Base-by-base conservation (phyloP, 2,113 vertebrate species). In the Tenrec ecaudatus region DNA sequence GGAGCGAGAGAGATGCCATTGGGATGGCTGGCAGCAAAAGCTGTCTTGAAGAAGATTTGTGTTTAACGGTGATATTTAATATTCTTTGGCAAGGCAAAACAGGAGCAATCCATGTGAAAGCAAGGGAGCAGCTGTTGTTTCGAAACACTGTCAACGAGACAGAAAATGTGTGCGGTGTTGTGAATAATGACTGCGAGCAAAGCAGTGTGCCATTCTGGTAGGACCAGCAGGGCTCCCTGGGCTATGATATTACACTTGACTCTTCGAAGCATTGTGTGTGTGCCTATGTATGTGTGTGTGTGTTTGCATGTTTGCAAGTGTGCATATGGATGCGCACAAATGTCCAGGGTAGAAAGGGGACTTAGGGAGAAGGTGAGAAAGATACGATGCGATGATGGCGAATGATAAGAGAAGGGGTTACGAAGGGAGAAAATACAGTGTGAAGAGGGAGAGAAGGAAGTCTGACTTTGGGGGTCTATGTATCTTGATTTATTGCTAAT, bases 21-120 rank as follows among this genome's bases (percentile, higher is more conserved):
- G 79, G 78, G 86, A 87, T 91, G 91, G 62, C 57, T 94, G 62
- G 81, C 36, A 80, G 76, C 81, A 82, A 82, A 91, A 66, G 17
- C 92, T 91, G 40, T 94, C 91, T 95, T 91, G 91, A 82, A 93
- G 90, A 93, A 89, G 91, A 89, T 77, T 92, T 91, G 84, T 95
- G 84, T 95, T 94, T 93, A 87, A 89, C 84, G 95, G 91, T 91
- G 90, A 95, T 85, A 82, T 87, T 92, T 92, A 95, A 96, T 94
- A 97, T 93, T 94, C 83, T 33, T 94, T 91, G 95, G 87, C 83
- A 94, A 96, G 75, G 94, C 95, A 95, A 92, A 95, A 96, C 86
- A 95, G 92, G 95, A 95, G 95, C 89, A 96, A 96, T 95, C 94
- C 92, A 89, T 89, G 87, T 33, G 69, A 95, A 97, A 96, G 93